phyloP scores from a whole-genome alignment of 2,797 vertebrate genomes.

The Meda fulgida region DNA sequence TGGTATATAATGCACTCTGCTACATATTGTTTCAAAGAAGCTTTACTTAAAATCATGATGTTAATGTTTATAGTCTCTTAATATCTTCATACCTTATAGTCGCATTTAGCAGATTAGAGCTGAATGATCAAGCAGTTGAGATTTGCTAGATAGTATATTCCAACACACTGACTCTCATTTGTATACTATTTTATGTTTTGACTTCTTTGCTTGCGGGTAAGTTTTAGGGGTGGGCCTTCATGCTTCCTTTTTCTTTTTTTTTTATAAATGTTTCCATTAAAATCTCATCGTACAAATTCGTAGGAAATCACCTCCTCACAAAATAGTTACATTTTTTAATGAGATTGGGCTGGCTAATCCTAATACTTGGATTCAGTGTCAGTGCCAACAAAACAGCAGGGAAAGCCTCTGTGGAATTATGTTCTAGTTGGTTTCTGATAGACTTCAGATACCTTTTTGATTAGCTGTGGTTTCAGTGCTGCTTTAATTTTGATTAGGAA shows the following conservation, averaged over 20 bases:
- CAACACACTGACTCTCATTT: neutral
- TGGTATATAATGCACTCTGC: neutral
- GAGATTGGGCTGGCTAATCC: neutral
- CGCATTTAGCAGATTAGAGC: too few species aligned
- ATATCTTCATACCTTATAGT: neutral
- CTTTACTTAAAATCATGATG: neutral
- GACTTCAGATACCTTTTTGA: slow-evolving; percentile 41
- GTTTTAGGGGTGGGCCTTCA: neutral
- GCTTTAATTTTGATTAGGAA: slow-evolving; percentile 45
- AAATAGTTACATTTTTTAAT: neutral
- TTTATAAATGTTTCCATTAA: neutral
- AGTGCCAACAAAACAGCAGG: neutral
- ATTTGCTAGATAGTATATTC: neutral
- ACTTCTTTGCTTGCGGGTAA: neutral
- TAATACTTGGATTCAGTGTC: neutral
- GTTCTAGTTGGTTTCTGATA: slow-evolving; percentile 4
- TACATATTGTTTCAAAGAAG: neutral
- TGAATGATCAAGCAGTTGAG: neutral
- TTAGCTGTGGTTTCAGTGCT: slow-evolving; percentile 52
- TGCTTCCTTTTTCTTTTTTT: neutral
- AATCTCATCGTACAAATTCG: neutral
- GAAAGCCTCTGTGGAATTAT: neutral
- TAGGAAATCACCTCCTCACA: neutral
- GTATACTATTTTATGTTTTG: neutral
- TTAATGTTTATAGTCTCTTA: neutral